Evolutionary conservation across 2,888 invertebrate species (phyloP), one percentile per base, ranked within the genome.

Genomic region (Diplazon laetatorius): DNA sequence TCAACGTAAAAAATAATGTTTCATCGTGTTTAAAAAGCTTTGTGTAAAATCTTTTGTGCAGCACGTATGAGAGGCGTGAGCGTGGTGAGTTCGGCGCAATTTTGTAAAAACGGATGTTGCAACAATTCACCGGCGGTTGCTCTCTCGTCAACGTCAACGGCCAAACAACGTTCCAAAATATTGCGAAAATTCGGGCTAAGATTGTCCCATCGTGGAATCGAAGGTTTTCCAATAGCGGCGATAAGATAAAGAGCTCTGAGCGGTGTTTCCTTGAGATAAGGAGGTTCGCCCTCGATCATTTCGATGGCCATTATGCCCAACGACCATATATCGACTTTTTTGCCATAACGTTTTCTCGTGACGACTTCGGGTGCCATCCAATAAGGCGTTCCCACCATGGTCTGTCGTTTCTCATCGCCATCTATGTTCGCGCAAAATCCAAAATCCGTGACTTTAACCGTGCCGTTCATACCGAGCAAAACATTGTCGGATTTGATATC

Each of bases 401-500:
- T 98, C 89, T 97, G 97, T n/a, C 98, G 92, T 90, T 99, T 98
- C 87, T 98, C 97, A 84, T 98, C 98, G 0, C 97, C 97, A 0
- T 96, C 97, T 69, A 99, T 96, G 89, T 99, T 99, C 2, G 99
- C 99, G 92, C 98, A 99, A 92, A 99, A 99, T 8, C 99, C 99
- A 91, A 99, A 99, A 91, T 99, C 99, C 0, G 97, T 97, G 0
- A 97, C 96, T 92, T 97, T 97, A 0, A 97, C 97, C 0, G 94
- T 93, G 0, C 98, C 98, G 86, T 97, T 95, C 96, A 98, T 97
- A 16, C 97, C 98, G 1, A 99, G 93, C 1, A 99, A 93, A 12
- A 99, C 96, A 91, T 99, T 99, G 91, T 99, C 99, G n/a, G 98
- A 98, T 90, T 99, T 99, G 74, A 99, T 98, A 90, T 99, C 98